phyloP scores from a whole-genome alignment of 2,113 vertebrate genomes.

The Ardeotis arabs region DNA sequence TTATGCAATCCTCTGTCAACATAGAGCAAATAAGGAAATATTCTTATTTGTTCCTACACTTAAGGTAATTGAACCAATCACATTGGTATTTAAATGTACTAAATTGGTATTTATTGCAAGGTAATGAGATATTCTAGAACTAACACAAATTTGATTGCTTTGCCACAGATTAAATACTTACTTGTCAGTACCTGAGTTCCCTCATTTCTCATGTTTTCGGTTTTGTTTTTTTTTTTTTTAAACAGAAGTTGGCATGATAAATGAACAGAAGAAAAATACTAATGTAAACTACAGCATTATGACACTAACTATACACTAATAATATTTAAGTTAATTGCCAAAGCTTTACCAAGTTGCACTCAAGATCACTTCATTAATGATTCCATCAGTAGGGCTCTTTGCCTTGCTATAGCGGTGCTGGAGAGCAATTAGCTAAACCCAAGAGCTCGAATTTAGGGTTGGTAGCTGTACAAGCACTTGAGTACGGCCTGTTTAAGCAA shows the following conservation, averaged over 20 bases:
- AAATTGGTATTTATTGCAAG: conserved; percentile 38
- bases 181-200: neutral
- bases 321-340: neutral
- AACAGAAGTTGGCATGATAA: neutral
- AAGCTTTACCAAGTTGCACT: neutral
- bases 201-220: neutral
- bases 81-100: conserved; percentile 34
- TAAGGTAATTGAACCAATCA: conserved; percentile 24
- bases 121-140: conserved; percentile 59
- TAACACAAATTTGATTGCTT: conserved; percentile 38
- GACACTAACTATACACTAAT: neutral
- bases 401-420: neutral
- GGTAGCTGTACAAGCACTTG: conserved; percentile 6
- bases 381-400: neutral
- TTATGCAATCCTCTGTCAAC: conserved; percentile 46
- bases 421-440: conserved; percentile 32
- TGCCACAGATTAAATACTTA: conserved; percentile 39
- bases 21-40: conserved; percentile 61
- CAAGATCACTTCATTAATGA: neutral
- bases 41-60: conserved; percentile 52
- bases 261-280: neutral
- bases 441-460: neutral
- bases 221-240: neutral
- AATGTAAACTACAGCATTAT: neutral
- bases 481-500: conserved; percentile 14